A percentile compares a stretch with the other conserved stretches of the same genome.
Evolutionary conservation across 2,797 vertebrate species (phyloP).

Genomic region (Dicrostonyx torquatus): DNA sequence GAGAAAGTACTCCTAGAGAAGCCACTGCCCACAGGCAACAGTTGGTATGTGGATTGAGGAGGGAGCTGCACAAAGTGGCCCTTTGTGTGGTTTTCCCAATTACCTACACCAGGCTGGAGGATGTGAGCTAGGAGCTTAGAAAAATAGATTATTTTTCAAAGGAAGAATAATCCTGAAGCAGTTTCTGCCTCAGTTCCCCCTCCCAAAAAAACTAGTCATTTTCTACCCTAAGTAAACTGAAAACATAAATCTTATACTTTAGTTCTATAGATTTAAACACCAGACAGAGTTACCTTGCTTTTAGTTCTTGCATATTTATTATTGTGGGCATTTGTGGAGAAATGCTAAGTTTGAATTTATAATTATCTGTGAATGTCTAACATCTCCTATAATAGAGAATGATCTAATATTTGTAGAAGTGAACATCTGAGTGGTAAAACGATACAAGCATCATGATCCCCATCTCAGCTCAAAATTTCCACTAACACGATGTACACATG

Average conservation of each 20-base stretch:
- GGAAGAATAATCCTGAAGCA: too few relatives aligned
- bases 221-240: background rate
- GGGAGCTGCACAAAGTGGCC: background rate
- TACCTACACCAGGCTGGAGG: background rate
- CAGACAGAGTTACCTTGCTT: background rate
- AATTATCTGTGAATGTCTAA: slow-evolving; percentile 24
- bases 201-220: background rate
- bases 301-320: slow-evolving; percentile 12
- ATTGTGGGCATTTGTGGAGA: background rate
- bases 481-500: background rate
- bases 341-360: slow-evolving; percentile 37
- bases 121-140: background rate
- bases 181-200: background rate
- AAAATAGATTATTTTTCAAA: too few relatives aligned
- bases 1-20: background rate
- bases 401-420: slow-evolving; percentile 30
- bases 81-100: background rate
- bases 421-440: slow-evolving; percentile 1
- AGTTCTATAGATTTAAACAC: background rate
- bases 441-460: background rate
- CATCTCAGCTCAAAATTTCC: background rate
- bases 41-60: background rate
- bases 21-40: background rate
- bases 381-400: background rate
- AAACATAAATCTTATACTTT: slow-evolving; percentile 11